Conservation (phyloP, 2,888 invertebrate genomes). For the Meganola albula region DNA sequence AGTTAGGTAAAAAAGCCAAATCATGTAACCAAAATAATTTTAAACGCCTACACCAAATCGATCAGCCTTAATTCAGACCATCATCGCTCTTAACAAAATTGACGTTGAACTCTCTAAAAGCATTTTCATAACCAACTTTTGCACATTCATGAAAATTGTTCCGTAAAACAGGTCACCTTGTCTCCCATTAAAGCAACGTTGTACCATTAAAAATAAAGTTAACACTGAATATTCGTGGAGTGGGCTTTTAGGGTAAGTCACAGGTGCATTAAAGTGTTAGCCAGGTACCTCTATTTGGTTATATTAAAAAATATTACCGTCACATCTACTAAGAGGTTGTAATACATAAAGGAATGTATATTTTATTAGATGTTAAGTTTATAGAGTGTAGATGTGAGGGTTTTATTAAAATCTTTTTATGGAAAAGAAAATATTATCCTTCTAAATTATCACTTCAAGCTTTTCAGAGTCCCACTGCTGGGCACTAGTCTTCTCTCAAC, state of each 20-base stretch:
- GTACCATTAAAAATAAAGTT: constrained; percentile 69
- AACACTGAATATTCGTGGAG: constrained; percentile 51
- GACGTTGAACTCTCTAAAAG: constrained; percentile 53
- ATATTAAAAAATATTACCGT: constrained; percentile 59
- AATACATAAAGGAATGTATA: constrained; percentile 19
- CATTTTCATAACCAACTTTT: constrained; percentile 61
- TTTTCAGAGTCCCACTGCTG: no score
- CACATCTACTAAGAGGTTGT: constrained; percentile 29
- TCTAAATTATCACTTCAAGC: no score
- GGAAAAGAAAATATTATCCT: no score
- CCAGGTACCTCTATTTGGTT: constrained; percentile 52
- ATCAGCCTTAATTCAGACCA: constrained; percentile 25
- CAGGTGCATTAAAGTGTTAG: constrained; percentile 70
- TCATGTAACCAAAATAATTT: no score
- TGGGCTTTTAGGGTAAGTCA: constrained; percentile 64
- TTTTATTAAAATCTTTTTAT: no score
- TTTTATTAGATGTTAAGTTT: constrained; percentile 19
- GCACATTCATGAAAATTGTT: constrained; percentile 64
- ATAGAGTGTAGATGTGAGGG: neutral
- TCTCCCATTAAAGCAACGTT: constrained; percentile 67
- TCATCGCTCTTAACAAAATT: constrained; percentile 34
- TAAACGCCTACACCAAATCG: constrained; percentile 25
- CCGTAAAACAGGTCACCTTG: constrained; percentile 67
- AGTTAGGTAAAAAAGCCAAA: no score
- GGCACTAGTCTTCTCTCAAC: no score